These are phyloP conservation scores for Boloria euphrosyne DNA, from an alignment of 2,888 invertebrate genomes.

Conservation along the genomic window DNA sequence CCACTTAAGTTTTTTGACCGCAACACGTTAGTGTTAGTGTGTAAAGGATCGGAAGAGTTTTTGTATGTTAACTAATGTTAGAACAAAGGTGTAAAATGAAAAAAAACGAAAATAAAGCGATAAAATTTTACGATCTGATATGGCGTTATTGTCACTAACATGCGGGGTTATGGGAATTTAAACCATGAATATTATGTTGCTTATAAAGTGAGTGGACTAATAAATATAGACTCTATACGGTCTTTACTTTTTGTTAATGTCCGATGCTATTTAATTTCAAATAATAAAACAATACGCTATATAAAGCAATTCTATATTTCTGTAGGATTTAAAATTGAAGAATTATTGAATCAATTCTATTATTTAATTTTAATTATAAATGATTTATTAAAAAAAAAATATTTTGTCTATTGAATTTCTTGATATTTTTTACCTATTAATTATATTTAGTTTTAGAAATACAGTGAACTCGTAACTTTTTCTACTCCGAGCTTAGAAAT, in stretches of 20 bases:
- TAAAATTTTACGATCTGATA: conserved; percentile 77
- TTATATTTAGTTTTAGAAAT: too few species aligned
- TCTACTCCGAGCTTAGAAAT: background rate
- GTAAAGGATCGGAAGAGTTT: conserved; percentile 30
- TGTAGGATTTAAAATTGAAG: too few species aligned
- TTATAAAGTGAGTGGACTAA: background rate
- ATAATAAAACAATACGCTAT: background rate
- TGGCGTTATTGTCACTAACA: conserved; percentile 58
- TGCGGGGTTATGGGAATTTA: conserved; percentile 67
- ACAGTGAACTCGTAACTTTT: too few species aligned
- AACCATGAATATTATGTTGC: conserved; percentile 60
- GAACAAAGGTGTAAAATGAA: conserved; percentile 53
- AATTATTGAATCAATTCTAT: too few species aligned
- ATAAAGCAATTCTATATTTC: too few species aligned
- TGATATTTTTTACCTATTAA: too few species aligned
- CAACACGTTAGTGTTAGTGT: conserved; percentile 31
- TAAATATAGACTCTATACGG: background rate
- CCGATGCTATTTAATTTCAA: background rate
- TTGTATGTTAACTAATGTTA: conserved; percentile 33
- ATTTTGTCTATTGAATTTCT: too few species aligned
- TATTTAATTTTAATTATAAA: too few species aligned
- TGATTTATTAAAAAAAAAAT: too few species aligned
- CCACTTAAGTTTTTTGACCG: conserved; percentile 43
- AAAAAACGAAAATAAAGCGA: conserved; percentile 67
- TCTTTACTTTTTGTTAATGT: background rate